Evolutionary conservation across 2,797 vertebrate genomes (phyloP).

Genomic region (Tachyglossus aculeatus): DNA sequence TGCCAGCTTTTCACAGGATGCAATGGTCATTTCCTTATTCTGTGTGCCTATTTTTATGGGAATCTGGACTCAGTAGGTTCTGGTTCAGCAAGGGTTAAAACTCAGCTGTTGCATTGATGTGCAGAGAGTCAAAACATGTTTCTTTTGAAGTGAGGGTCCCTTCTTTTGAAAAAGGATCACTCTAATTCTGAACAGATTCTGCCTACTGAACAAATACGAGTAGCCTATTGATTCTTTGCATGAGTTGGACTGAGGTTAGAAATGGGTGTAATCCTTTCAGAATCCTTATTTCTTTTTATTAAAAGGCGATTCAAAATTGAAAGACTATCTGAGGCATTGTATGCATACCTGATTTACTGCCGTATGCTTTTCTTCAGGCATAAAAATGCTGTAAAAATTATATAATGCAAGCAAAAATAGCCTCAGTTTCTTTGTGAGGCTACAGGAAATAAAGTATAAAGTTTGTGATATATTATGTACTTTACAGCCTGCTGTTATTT

Average conservation of each 20-base stretch:
- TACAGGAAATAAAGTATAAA: slow-evolving; percentile 74
- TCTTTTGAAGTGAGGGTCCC: slow-evolving; percentile 67
- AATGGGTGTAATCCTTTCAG: slow-evolving; percentile 50
- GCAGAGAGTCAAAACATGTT: slow-evolving; percentile 56
- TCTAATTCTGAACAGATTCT: slow-evolving; percentile 52
- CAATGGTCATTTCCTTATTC: slow-evolving; percentile 78
- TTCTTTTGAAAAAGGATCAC: slow-evolving; percentile 53
- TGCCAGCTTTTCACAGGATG: slow-evolving; percentile 75
- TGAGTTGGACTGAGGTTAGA: slow-evolving; percentile 51
- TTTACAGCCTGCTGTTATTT: slow-evolving; percentile 74
- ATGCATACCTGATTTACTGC: slow-evolving; percentile 60
- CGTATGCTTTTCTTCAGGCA: slow-evolving; percentile 50
- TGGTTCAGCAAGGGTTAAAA: slow-evolving; percentile 66
- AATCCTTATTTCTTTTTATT: slow-evolving; percentile 50
- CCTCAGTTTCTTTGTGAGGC: slow-evolving; percentile 63
- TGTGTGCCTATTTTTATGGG: slow-evolving; percentile 77
- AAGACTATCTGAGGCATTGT: slow-evolving; percentile 49
- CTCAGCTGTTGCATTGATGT: slow-evolving; percentile 61
- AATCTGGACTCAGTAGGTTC: slow-evolving; percentile 65
- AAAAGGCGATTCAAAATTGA: slow-evolving; percentile 57
- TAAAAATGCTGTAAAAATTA: slow-evolving; percentile 65
- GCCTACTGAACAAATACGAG: slow-evolving; percentile 56
- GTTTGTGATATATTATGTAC: slow-evolving; percentile 74
- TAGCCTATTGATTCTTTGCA: slow-evolving; percentile 33
- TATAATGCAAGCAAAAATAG: slow-evolving; percentile 60